Conservation (phyloP, 53 echinoderm and acorn worm genomes). For the Astropecten irregularis region DNA sequence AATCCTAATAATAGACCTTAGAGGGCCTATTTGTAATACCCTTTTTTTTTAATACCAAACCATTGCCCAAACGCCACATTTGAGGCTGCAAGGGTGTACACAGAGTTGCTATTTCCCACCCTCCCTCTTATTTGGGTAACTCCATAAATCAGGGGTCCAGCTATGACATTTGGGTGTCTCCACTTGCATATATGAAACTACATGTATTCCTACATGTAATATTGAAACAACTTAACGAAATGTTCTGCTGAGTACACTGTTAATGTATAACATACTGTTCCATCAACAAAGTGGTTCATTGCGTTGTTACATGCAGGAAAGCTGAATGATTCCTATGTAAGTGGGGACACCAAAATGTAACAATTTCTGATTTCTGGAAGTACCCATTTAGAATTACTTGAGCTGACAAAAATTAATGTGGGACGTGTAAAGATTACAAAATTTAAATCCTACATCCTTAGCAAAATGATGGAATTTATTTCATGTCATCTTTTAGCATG, state of each 20-base stretch:
- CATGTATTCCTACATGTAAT: too few relatives aligned
- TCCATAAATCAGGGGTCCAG: too few relatives aligned
- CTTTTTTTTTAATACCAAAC: background rate
- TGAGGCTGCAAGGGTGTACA: conserved; percentile 8
- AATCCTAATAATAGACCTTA: background rate
- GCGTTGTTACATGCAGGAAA: too few relatives aligned
- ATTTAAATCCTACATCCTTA: background rate
- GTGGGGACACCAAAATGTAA: too few relatives aligned
- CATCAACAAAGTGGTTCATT: background rate
- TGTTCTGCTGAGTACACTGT: background rate
- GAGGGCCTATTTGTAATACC: background rate
- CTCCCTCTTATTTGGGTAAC: background rate
- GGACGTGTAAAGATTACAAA: background rate
- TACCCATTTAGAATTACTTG: too few relatives aligned
- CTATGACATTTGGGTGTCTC: too few relatives aligned
- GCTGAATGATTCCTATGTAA: too few relatives aligned
- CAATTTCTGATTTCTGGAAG: too few relatives aligned
- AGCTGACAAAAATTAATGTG: background rate
- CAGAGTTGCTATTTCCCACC: background rate
- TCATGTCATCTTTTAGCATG: background rate
- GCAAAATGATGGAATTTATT: background rate
- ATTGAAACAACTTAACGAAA: too few relatives aligned
- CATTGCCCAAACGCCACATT: conserved; percentile 10
- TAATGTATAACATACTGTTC: background rate
- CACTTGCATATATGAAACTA: too few relatives aligned